Base-by-base conservation (phyloP, 92 coral and sea anemone genomes). In the Micromussa lordhowensis region DNA sequence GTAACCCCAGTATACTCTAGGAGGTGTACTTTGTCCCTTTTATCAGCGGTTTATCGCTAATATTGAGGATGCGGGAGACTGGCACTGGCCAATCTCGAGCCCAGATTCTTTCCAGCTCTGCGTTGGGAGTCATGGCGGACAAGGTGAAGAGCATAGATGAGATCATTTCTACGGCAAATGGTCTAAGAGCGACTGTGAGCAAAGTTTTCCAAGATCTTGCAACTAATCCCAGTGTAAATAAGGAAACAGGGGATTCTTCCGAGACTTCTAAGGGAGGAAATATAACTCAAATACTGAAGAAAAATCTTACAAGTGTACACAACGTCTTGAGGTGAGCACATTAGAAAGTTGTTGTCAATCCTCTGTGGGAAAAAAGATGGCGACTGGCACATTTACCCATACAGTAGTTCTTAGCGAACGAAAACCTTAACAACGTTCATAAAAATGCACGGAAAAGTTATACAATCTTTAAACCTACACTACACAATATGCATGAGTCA, bases 171-270 rank as follows among this genome's bases (percentile, higher is more conserved):
- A 80, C 92, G 3, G 93, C 96, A 15, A 93, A 90, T 51, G 86
- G 76, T 55, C 89, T 95, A 34, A 90, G 96, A 58, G 88, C 94
- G 4, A 87, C 88, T 35, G 93, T 95, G 38, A 94, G 93, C 58
- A 92, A 87, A 84, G 90, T 95, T 10, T 95, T 94, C 75, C 95
- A 94, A 77, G 96, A 93, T 79, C 88, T 95, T 64, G 93, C 91
- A 24, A 48, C 91, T 63, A 73, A 85, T 63, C 81, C 95, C 29
- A 74, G 90, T 44, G 88, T 75, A 32, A 85, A 71, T 18, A 82
- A 35, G 78, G 90, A 87, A 58, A n/a, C 82, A n/a, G 61, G 73
- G 18, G 91, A 85, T 80, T 19, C 84, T 26, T 31, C 86, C 28
- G 93, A 91, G 70, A 68, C 92, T 13, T 28, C 84, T 10, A 94